These are phyloP conservation scores for Scatophagus argus DNA, from an alignment of 2,113 vertebrate species.

Conservation along the genomic window DNA sequence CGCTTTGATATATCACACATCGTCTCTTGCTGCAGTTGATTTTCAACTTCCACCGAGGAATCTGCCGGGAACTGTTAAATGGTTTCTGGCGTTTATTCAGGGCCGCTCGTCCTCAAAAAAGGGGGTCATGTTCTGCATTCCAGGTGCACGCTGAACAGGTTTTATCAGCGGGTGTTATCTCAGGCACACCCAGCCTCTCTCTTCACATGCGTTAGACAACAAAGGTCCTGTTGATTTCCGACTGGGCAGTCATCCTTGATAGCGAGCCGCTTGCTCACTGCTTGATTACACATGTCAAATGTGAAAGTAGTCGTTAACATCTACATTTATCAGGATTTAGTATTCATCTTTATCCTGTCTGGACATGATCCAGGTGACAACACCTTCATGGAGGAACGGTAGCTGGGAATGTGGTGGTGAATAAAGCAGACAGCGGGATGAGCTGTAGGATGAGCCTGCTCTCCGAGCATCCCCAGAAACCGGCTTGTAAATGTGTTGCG, in stretches of 20 bases:
- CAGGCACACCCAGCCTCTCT: slow-evolving; percentile 8
- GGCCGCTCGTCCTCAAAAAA: not conserved
- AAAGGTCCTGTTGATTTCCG: not conserved
- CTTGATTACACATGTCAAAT: not conserved
- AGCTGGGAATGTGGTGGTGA: not conserved
- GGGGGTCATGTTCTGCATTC: slow-evolving; percentile 23
- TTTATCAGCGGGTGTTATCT: slow-evolving; percentile 12
- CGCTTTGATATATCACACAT: too few species aligned
- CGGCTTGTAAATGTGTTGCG: too few species aligned
- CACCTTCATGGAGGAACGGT: too few species aligned
- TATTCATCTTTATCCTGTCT: not conserved
- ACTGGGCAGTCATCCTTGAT: not conserved
- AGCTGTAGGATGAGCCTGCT: too few species aligned
- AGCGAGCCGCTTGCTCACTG: not conserved
- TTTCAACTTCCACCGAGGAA: not conserved
- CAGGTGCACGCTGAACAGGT: slow-evolving; percentile 27
- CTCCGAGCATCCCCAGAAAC: too few species aligned
- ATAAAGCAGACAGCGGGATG: not conserved
- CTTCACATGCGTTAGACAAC: not conserved
- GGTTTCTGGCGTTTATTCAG: too few species aligned
- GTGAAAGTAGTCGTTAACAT: not conserved
- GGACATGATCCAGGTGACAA: not conserved
- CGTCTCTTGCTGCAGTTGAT: not conserved
- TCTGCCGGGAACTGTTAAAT: too few species aligned
- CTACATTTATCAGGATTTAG: not conserved